These are phyloP conservation scores for Crocuta crocuta DNA, from an alignment of 2,113 vertebrate genomes.

Conservation along the genomic window DNA sequence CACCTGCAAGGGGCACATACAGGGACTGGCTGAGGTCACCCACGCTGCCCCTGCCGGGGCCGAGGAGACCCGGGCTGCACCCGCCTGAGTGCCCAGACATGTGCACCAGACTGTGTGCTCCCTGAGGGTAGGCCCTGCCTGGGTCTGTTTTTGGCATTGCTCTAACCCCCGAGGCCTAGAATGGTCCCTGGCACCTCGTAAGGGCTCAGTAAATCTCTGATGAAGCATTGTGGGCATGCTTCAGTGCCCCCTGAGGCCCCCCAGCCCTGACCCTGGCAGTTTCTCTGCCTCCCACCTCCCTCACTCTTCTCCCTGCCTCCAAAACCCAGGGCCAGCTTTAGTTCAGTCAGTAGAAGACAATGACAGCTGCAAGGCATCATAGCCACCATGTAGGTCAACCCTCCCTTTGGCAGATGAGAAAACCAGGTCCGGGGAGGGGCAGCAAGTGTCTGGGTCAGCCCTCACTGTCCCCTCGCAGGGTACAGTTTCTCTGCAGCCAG, in stretches of 20 bases:
- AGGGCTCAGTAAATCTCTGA: background rate
- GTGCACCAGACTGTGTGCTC: background rate
- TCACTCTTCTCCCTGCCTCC: background rate
- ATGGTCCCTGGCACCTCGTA: background rate
- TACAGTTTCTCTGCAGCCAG: background rate
- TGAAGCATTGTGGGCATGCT: background rate
- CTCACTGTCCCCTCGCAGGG: background rate
- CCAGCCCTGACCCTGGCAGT: background rate
- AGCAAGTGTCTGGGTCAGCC: background rate
- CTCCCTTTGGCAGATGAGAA: background rate
- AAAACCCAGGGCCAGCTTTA: background rate
- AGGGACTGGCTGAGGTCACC: constrained; percentile 61
- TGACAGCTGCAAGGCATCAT: background rate
- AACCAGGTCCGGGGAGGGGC: background rate
- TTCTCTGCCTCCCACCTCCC: background rate
- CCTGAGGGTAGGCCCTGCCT: accelerated
- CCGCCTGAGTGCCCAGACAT: background rate
- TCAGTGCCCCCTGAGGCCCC: background rate
- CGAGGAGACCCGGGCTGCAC: background rate
- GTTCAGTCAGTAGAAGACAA: background rate
- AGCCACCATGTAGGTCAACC: background rate
- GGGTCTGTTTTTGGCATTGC: background rate
- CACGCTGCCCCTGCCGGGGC: background rate
- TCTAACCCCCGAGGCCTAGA: background rate
- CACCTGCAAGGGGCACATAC: constrained; percentile 86